Conservation (phyloP, 2,113 vertebrate species). For the Myotis lucifugus region DNA sequence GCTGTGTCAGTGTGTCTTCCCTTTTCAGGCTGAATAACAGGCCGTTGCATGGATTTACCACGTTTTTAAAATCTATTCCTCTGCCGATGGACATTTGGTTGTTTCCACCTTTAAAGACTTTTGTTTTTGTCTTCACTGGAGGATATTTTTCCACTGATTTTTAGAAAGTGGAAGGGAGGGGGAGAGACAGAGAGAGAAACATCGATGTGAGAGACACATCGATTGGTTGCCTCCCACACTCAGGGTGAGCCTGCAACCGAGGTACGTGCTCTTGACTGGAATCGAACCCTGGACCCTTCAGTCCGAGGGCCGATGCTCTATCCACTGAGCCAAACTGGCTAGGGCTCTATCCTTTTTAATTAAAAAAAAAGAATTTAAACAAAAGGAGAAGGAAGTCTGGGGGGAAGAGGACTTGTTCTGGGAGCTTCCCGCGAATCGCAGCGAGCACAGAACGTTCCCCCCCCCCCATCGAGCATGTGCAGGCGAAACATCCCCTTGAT, state of each 20-base stretch:
- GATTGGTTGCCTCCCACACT: too few species aligned
- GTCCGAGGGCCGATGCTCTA: too few species aligned
- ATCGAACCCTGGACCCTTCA: too few species aligned
- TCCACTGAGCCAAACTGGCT: too few species aligned
- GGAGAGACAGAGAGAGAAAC: too few species aligned
- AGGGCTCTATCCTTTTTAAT: neutral
- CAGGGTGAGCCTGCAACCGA: too few species aligned
- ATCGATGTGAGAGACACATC: too few species aligned
- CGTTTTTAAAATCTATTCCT: neutral
- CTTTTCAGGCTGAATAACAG: neutral
- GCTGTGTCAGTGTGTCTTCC: neutral
- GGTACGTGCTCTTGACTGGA: too few species aligned
- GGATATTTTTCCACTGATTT: too few species aligned
- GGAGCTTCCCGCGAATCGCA: neutral
- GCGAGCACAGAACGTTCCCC: neutral
- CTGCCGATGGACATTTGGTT: neutral
- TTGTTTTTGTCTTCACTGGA: too few species aligned
- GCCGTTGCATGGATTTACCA: rapidly evolving
- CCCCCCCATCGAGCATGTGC: rapidly evolving
- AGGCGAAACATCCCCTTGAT: neutral
- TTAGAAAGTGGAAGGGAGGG: too few species aligned
- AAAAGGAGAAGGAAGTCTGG: neutral
- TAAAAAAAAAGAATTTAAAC: neutral
- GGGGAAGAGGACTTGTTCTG: neutral
- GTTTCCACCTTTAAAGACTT: neutral